phyloP scores from a whole-genome alignment of 37 sponge, comb jelly and placozoan species.

The Amphimedon queenslandica region DNA sequence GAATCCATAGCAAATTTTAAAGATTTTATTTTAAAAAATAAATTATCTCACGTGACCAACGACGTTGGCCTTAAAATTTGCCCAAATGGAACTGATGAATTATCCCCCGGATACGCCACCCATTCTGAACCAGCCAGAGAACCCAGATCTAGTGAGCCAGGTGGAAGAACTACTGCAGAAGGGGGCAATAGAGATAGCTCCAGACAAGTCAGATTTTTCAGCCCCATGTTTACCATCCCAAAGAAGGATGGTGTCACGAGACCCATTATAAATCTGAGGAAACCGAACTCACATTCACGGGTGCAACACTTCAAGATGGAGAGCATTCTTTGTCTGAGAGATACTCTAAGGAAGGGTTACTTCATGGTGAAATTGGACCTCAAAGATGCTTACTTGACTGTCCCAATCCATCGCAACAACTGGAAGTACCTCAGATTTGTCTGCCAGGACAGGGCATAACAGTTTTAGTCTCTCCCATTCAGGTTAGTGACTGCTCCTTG shows the following conservation, averaged over 20 bases:
- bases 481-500: constrained; percentile 40
- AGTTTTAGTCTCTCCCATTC: constrained; percentile 35
- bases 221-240: constrained; percentile 24
- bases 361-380: constrained; percentile 41
- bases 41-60: background rate
- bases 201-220: background rate
- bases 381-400: constrained; percentile 46
- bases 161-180: background rate
- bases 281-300: constrained; percentile 3
- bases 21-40: no score
- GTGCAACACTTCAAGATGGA: constrained; percentile 48
- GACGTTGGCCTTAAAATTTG: background rate
- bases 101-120: no score
- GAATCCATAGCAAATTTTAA: no score
- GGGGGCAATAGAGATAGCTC: background rate
- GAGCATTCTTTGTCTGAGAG: background rate
- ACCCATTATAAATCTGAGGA: constrained; percentile 25
- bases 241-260: constrained; percentile 26
- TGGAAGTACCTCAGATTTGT: constrained; percentile 28
- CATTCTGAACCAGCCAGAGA: no score
- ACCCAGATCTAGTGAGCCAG: no score
- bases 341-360: constrained; percentile 14
- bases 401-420: background rate
- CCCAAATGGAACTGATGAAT: no score
- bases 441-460: constrained; percentile 18